Base-by-base conservation (phyloP, 2,113 vertebrate species). In the Choloepus hoffmanni region DNA sequence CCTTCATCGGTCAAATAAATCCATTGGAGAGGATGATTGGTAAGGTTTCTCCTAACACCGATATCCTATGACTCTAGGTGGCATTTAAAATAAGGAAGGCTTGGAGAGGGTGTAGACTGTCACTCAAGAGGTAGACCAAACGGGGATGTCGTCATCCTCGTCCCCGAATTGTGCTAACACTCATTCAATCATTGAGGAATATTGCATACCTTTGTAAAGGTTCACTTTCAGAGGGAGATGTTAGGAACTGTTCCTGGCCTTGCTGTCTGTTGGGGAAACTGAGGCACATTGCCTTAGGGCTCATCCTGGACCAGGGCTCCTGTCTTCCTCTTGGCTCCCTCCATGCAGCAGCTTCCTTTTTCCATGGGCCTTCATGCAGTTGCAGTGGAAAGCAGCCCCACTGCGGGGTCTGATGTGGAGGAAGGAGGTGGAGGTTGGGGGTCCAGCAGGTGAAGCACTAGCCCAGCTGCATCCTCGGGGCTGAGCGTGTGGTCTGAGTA, bases 381-480 rank as follows among this genome's bases (percentile, higher is more conserved):
- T 67, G 65, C 73, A 76, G 77, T 11, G 2, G 95, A 77, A 97
- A 70, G 90, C 43, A 45, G 88, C 62, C 91, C 79, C 67, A 5
- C 53, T 3, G 23, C 16, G 2, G 84, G 43, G 36, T 70, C 67
- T 50, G 43, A 28, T 85, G 48, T 68, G 79, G 85, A 86, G 85
- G 95, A 92, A 93, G 90, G 78, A 92, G 82, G 11, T 65, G 90
- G 23, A 85, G 50, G 72, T 53, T 63, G 28, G 67, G 81, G 76
- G 85, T 83, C 77, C 3, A 4, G 63, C 14, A 60, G 53, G 92
- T 24, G 62, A 36, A 43, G 86, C 78, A 11, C 30, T 26, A 6
- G 63, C 33, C 92, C 91, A 91, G 95, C 92, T 91, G 96, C 79
- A 58, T 89, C 90, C 89, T 79, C 92, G 67, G 79, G 62, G 89